phyloP scores from a whole-genome alignment of 2,797 vertebrate species.

The Poeciliopsis paucimaculata region DNA sequence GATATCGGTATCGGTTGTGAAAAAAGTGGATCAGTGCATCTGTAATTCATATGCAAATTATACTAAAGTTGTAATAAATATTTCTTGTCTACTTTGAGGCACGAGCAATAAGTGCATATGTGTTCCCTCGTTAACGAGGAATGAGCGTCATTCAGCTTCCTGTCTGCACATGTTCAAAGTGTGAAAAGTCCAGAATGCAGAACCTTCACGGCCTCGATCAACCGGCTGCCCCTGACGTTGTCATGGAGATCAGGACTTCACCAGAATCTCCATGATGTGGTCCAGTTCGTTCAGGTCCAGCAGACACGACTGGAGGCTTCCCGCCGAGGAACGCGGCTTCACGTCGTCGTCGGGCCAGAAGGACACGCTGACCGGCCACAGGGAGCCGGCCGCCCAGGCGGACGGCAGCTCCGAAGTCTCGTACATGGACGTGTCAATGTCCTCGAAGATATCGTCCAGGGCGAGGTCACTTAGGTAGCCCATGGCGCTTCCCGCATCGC shows the following conservation, averaged over 20 bases:
- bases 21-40: too few species aligned
- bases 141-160: neutral
- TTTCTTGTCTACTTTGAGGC: constrained; percentile 2
- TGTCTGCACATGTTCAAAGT: constrained; percentile 5
- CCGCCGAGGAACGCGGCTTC: constrained; percentile 78
- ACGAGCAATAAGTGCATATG: neutral
- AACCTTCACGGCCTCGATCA: neutral
- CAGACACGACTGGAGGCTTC: constrained; percentile 82
- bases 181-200: constrained; percentile 20
- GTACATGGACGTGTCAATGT: constrained; percentile 91
- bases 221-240: constrained; percentile 6
- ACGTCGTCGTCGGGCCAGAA: constrained; percentile 78
- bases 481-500: constrained; percentile 84
- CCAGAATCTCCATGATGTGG: constrained; percentile 91
- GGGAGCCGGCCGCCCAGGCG: constrained; percentile 64
- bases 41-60: neutral
- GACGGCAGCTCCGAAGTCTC: constrained; percentile 84
- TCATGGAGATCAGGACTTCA: constrained; percentile 82
- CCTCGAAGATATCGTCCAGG: constrained; percentile 89
- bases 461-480: constrained; percentile 88
- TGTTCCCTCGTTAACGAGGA: neutral
- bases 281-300: constrained; percentile 88
- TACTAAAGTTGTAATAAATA: constrained; percentile 16
- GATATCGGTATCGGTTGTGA: too few species aligned
- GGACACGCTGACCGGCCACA: constrained; percentile 72